Evolutionary conservation across 2,113 vertebrate genomes (phyloP), one percentile per base, ranked within the genome.

Genomic region (Nyctereutes procyonoides): DNA sequence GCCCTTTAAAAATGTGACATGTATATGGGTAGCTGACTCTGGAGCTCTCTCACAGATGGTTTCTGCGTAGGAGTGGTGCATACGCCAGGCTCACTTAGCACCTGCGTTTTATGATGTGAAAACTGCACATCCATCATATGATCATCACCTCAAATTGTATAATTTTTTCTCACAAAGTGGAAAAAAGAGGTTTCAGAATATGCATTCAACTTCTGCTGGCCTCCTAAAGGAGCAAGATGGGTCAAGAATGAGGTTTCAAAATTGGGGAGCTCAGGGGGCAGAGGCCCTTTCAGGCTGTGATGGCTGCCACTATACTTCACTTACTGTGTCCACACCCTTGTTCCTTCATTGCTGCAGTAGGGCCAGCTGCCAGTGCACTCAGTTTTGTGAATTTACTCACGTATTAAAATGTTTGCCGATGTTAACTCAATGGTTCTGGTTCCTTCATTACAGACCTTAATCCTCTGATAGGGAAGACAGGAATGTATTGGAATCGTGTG

Each of bases 161-260:
- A 98, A 98, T 95, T 98, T 98, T 83, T 93, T 98, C 97, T 96
- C 93, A 97, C 97, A 97, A 98, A 98, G 98, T 98, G 98, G 97
- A 98, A 98, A 98, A 98, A 98, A 98, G 97, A 98, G 97, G 95
- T 98, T 98, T 98, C 94, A 98, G 98, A 97, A 98, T 94, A 88
- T 63, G 53, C 90, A 74, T 65, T 86, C 85, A 96, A 73, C 95
- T 81, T 93, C n/a, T 97, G 97, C 97, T 98, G 89, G 97, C 97
- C 96, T 98, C 82, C 95, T 77, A 92, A 93, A 71, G 1, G 19
- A 96, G 87, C 76, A 90, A 96, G 81, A 96, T 86, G 65, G 76
- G 90, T 85, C 43, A 43, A 94, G 82, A 95, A 93, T 20, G 79
- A 89, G 88, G 93, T 95, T 60, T 38, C 2, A 20, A 51, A 22